phyloP scores from a whole-genome alignment of 2,888 invertebrate species.

The Papilio protenor region DNA sequence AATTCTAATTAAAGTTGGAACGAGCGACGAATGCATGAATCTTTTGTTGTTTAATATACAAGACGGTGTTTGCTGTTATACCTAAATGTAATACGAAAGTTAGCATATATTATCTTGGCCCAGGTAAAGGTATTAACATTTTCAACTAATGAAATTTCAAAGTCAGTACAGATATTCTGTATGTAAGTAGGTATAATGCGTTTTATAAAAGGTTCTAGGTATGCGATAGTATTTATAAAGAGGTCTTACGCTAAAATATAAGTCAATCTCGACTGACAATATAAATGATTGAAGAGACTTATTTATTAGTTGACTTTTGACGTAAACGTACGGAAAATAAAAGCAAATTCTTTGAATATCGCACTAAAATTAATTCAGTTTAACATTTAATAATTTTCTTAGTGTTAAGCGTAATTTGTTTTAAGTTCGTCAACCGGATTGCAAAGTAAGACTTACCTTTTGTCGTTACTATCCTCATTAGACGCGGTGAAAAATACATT shows the following conservation, averaged over 20 bases:
- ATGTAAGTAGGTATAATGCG: background rate
- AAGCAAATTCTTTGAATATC: background rate
- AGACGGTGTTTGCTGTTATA: slow-evolving; percentile 4
- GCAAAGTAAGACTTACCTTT: background rate
- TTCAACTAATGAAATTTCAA: background rate
- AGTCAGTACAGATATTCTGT: background rate
- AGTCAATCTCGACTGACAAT: background rate
- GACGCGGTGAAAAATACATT: background rate
- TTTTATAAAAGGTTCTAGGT: background rate
- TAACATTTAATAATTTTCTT: background rate
- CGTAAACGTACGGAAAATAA: background rate
- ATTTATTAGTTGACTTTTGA: slow-evolving; percentile 4
- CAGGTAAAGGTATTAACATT: background rate
- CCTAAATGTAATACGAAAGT: background rate
- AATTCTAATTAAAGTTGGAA: slow-evolving; percentile 39
- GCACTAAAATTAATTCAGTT: background rate
- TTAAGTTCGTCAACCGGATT: background rate
- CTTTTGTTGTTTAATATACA: slow-evolving; percentile 18
- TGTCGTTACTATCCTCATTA: background rate
- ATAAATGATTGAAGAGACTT: background rate
- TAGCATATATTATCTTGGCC: background rate
- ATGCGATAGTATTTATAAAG: slow-evolving; percentile 1
- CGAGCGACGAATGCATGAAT: slow-evolving; percentile 30
- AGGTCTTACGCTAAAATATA: background rate
- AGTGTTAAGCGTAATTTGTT: background rate